These are phyloP conservation scores for Enteromius afrohamiltoni DNA, from an alignment of 2,797 vertebrate species.

Conservation along the genomic window DNA sequence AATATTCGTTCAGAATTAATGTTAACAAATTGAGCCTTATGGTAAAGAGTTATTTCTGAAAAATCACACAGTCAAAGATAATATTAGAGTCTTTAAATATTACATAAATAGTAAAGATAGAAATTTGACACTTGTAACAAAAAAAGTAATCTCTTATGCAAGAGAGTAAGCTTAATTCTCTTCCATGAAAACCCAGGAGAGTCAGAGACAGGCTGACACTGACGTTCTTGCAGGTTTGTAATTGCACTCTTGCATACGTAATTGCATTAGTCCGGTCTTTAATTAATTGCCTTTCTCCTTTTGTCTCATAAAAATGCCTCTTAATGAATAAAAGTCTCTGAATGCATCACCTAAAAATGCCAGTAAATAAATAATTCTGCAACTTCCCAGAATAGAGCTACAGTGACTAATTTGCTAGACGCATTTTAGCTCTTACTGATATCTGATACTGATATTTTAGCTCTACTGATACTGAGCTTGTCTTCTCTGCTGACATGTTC, in stretches of 20 bases:
- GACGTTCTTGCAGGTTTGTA: slow-evolving; percentile 58
- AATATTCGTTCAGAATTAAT: not conserved
- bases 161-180: not conserved
- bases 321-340: slow-evolving; percentile 9
- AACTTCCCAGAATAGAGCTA: not conserved
- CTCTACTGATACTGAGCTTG: not conserved
- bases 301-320: slow-evolving; percentile 21
- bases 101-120: not conserved
- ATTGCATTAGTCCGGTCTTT: slow-evolving; percentile 56
- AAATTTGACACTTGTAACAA: not conserved
- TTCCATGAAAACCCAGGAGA: slow-evolving; percentile 25
- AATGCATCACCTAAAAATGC: not conserved
- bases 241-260: slow-evolving; percentile 59
- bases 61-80: not conserved
- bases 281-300: slow-evolving; percentile 44
- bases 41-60: not conserved
- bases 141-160: not conserved
- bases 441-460: slow-evolving; percentile 25
- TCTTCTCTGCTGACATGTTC: not conserved
- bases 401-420: slow-evolving; percentile 13
- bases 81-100: slow-evolving; percentile 8
- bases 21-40: not conserved
- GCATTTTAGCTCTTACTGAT: slow-evolving; percentile 9
- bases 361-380: slow-evolving; percentile 5
- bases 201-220: slow-evolving; percentile 46